Evolutionary conservation across 2,888 invertebrate genomes (phyloP).

Genomic region (Dermolepida albohirtum): DNA sequence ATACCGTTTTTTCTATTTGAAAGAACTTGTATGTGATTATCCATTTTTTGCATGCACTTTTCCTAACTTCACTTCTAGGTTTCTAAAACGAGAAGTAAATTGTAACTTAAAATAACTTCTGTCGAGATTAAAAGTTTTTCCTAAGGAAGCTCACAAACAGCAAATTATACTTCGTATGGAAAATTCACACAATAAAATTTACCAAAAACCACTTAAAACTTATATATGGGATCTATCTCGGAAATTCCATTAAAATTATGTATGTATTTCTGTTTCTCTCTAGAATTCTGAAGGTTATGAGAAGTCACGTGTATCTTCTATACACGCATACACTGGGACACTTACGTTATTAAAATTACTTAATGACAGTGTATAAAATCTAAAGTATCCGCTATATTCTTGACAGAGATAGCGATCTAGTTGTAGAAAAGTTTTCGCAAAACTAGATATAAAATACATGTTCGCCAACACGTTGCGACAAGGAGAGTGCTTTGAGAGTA

Average conservation of each 20-base stretch:
- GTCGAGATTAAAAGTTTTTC: neutral
- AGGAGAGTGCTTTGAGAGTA: no score
- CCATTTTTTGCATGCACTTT: no score
- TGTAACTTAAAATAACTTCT: neutral
- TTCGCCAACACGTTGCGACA: neutral
- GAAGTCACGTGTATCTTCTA: neutral
- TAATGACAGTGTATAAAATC: constrained; percentile 14
- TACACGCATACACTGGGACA: neutral
- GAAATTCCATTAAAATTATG: constrained; percentile 17
- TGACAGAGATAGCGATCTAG: neutral
- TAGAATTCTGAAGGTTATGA: no score
- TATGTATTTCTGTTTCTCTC: neutral
- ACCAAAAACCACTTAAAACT: constrained; percentile 12
- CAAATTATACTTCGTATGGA: neutral
- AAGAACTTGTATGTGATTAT: no score
- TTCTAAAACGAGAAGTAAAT: no score
- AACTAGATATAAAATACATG: constrained; percentile 10
- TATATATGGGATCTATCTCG: neutral
- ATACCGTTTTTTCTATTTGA: no score
- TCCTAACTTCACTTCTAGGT: no score
- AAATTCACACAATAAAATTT: neutral
- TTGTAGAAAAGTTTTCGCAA: constrained; percentile 2
- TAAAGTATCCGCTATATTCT: constrained; percentile 13
- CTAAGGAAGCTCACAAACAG: no score
- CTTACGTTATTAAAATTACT: constrained; percentile 20